Conservation (phyloP, 2,113 vertebrate species). For the Formicarius rufipectus region DNA sequence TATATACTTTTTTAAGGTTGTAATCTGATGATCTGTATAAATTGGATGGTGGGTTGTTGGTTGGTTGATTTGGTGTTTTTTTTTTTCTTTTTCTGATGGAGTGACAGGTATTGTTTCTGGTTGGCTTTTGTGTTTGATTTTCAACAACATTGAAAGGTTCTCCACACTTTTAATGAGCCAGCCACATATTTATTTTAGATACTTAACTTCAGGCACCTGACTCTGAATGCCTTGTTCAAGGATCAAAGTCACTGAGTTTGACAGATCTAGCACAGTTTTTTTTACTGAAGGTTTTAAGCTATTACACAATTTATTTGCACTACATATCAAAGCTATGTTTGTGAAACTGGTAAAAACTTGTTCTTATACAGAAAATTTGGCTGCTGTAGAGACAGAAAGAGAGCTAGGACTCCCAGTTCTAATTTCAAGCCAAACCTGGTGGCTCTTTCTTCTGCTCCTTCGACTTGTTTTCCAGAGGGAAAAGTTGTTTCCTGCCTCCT, state of each 20-base stretch:
- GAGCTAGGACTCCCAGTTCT: neutral
- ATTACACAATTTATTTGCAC: neutral
- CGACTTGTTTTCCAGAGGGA: fast-evolving
- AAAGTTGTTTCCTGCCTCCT: neutral
- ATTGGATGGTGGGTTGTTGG: neutral
- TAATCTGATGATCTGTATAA: neutral
- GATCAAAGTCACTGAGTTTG: neutral
- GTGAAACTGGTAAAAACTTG: neutral
- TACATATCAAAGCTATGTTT: neutral
- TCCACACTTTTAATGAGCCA: neutral
- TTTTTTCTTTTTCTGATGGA: neutral
- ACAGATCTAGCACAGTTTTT: neutral
- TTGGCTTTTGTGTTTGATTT: neutral
- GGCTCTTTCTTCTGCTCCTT: neutral
- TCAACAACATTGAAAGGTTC: neutral
- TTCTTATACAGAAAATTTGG: neutral
- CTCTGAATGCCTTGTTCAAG: neutral
- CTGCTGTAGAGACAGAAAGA: neutral
- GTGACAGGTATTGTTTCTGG: neutral
- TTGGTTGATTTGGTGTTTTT: neutral
- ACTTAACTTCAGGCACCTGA: neutral
- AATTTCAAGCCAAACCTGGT: neutral
- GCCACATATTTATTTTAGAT: neutral
- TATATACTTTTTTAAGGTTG: neutral
- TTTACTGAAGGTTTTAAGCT: neutral